These are phyloP conservation scores for Cisticola juncidis DNA, from an alignment of 2,113 vertebrate species.

Conservation along the genomic window DNA sequence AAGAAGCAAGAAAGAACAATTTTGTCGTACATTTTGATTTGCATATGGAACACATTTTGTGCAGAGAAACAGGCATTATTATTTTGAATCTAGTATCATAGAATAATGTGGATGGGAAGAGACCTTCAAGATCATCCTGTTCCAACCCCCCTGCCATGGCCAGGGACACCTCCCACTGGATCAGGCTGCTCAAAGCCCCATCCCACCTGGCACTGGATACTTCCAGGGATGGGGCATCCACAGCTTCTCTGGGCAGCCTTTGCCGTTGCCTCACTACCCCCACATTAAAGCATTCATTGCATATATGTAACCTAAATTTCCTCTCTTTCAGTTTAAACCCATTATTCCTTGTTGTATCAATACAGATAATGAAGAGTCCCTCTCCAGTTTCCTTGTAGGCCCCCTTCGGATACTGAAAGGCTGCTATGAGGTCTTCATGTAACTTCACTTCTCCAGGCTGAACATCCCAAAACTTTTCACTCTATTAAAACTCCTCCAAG, in stretches of 20 bases:
- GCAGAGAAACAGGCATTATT: neutral
- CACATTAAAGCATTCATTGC: neutral
- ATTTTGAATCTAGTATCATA: neutral
- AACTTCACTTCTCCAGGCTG: neutral
- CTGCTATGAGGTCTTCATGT: neutral
- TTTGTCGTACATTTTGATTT: neutral
- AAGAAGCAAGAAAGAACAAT: neutral
- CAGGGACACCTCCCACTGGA: neutral
- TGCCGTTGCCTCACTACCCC: neutral
- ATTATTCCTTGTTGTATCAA: neutral
- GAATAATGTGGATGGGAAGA: neutral
- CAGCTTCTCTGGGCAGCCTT: neutral
- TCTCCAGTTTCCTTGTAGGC: neutral
- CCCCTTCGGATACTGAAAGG: neutral
- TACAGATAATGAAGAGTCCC: neutral
- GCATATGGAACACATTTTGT: neutral
- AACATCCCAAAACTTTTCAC: neutral
- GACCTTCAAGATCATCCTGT: neutral
- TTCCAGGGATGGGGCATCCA: neutral
- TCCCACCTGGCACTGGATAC: neutral
- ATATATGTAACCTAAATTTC: neutral
- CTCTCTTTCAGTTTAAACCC: neutral
- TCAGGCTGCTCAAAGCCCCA: neutral
- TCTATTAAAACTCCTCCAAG: neutral
- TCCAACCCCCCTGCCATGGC: neutral